Conservation (phyloP, 2,113 vertebrate species). For the Progne subis region DNA sequence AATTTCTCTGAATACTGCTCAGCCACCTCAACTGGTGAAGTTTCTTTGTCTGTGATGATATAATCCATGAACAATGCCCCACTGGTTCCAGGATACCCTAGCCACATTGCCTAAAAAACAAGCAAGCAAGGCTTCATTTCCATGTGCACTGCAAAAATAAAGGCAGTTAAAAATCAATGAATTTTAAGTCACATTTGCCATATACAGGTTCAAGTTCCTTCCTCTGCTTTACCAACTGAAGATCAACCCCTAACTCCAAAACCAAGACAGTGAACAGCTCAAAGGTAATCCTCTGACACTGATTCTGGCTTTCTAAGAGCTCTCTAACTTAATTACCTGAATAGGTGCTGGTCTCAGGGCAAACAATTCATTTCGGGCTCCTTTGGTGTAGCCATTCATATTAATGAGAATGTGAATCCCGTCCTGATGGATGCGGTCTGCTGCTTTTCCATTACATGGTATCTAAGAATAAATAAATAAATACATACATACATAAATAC, state of each 20-base stretch:
- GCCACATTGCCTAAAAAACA: conserved; percentile 90
- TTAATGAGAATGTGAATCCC: conserved; percentile 96
- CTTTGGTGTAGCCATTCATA: conserved; percentile 99
- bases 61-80: conserved; percentile 98
- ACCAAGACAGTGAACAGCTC: not conserved
- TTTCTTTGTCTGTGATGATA: conserved; percentile 95
- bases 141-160: not conserved
- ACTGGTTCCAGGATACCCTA: conserved; percentile 97
- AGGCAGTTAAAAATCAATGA: not conserved
- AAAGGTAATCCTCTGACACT: not conserved
- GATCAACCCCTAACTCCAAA: not conserved
- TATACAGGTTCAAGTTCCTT: not conserved
- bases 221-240: not conserved
- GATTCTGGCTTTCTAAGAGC: not conserved
- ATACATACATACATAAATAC: not conserved
- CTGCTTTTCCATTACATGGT: conserved; percentile 97
- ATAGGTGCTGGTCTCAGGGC: conserved; percentile 93
- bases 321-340: conserved; percentile 78
- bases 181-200: not conserved
- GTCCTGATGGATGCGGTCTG: conserved; percentile 97
- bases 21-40: conserved; percentile 91
- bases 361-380: conserved; percentile 95
- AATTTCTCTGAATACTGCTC: conserved; percentile 98
- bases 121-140: not conserved
- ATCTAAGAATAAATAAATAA: conserved; percentile 74